phyloP scores from a whole-genome alignment of 2,113 vertebrate species.

The Corydoras maculifer region DNA sequence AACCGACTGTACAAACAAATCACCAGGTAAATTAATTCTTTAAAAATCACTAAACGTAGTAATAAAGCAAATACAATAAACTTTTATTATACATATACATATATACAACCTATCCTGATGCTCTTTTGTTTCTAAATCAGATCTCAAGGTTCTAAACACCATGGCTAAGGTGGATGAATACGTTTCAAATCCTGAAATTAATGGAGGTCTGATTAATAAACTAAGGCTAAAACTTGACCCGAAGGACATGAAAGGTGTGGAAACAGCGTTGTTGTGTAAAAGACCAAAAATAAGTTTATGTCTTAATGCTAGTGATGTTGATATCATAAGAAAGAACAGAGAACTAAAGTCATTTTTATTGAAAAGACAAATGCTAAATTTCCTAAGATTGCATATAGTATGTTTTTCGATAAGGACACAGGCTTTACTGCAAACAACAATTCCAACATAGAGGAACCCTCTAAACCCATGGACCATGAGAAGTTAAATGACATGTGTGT shows the following conservation, averaged over 20 bases:
- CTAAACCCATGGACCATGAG: neutral
- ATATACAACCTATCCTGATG: no score
- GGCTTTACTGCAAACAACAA: neutral
- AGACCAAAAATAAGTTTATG: neutral
- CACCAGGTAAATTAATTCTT: no score
- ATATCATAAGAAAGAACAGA: neutral
- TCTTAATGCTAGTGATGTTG: neutral
- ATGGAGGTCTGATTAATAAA: neutral
- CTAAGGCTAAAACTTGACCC: neutral
- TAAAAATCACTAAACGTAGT: no score
- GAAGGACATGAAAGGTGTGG: neutral
- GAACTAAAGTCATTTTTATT: neutral
- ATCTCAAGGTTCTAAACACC: neutral
- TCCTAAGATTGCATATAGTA: neutral
- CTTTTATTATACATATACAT: no score
- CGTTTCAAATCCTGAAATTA: neutral
- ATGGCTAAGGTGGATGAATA: conserved; percentile 3
- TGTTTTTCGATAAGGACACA: conserved; percentile 4
- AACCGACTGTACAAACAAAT: no score
- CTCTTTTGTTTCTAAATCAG: neutral
- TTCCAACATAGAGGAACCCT: neutral
- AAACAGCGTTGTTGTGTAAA: neutral
- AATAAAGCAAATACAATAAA: no score
- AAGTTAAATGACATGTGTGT: no score
- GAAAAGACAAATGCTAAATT: neutral